Base-by-base conservation (phyloP, 2,113 vertebrate genomes). In the Lasiurus cinereus region DNA sequence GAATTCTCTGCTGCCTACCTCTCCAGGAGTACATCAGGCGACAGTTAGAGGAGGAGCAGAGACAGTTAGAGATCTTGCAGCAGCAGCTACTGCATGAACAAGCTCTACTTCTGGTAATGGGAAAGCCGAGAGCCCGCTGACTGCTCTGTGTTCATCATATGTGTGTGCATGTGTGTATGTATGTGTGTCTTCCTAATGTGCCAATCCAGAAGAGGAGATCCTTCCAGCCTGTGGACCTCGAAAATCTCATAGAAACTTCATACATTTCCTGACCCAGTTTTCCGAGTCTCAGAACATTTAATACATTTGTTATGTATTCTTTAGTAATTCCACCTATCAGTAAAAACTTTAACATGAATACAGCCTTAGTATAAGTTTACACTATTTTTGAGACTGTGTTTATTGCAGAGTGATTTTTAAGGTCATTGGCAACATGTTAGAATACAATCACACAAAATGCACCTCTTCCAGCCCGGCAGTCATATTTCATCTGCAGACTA, bases 61-160 rank as follows among this genome's bases (percentile, higher is more conserved):
- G 99, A 97, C 99, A 99, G 98, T 98, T 99, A 99, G 99, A 99
- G 98, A 99, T 99, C 98, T 98, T 99, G 98, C 99, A 99, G 98
- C 99, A 99, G 98, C 99, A 99, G 98, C 99, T 99, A 97, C 99
- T 99, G 98, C 99, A 99, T 99, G 99, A 99, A 97, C 99, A 99
- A 98, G 99, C 99, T 1, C 98, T 99, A 97, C 99, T 99, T 98
- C 99, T 99, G 99, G 99, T 99, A 99, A 99, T 98, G 97, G 95
- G 96, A 97, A 97, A 96, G 94, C 96, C 90, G 78, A 15, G 8
- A 80, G 93, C 96, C 95, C 69, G 77, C 97, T 88, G 67, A 69
- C 69, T 1, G 62, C 96, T 97, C 96, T 64, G 91, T 88, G 93
- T 96, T 79, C 15, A 16, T 79, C 80, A 8, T 50, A 15, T n/a